Percentiles rank a stretch among this genome's conserved stretches.
phyloP scores from a whole-genome alignment of 1,140 invertebrate genomes.

The Heliconius nattereri region DNA sequence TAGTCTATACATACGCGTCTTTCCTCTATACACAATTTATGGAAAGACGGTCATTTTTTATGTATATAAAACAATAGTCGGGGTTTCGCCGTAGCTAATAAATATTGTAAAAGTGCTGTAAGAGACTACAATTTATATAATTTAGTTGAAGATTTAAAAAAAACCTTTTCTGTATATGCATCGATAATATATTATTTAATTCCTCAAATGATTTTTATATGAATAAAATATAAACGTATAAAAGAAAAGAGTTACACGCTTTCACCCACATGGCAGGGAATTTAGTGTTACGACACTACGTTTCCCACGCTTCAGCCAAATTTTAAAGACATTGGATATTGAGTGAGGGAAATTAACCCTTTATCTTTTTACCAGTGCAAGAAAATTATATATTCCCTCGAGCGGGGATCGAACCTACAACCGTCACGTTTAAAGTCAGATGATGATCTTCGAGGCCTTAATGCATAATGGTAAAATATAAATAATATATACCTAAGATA shows the following conservation, averaged over 20 bases:
- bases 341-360: too few species aligned
- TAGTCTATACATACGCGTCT: slow-evolving; percentile 37
- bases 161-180: neutral
- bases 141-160: neutral
- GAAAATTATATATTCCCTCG: too few species aligned
- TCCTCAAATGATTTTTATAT: neutral
- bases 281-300: neutral
- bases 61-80: slow-evolving; percentile 28
- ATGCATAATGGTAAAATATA: too few species aligned
- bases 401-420: too few species aligned
- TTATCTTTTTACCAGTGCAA: too few species aligned
- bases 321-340: too few species aligned
- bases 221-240: too few species aligned
- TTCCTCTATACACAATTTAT: slow-evolving; percentile 32
- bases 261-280: too few species aligned
- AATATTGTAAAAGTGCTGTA: slow-evolving; percentile 32
- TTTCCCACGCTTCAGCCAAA: neutral
- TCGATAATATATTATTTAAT: neutral
- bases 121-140: slow-evolving; percentile 10
- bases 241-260: too few species aligned
- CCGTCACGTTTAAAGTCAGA: too few species aligned
- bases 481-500: too few species aligned
- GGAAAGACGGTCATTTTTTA: slow-evolving; percentile 21
- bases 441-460: too few species aligned
- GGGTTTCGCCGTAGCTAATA: slow-evolving; percentile 1